These are phyloP conservation scores for Euzophera pinguis DNA, from an alignment of 2,888 invertebrate species.

Conservation along the genomic window DNA sequence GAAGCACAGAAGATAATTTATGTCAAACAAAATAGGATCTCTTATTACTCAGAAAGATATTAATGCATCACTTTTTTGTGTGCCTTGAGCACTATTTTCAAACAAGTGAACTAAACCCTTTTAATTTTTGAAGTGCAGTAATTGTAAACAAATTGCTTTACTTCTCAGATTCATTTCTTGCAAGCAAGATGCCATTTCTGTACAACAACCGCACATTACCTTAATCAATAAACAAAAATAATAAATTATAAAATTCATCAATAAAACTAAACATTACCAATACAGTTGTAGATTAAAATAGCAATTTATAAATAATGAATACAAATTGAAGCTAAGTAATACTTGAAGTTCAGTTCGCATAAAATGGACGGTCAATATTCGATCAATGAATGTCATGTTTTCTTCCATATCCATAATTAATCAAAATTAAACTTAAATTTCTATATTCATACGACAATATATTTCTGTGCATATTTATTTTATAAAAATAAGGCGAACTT, in stretches of 20 bases:
- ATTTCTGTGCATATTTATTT: not conserved
- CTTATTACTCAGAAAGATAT: too few species aligned
- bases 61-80: too few species aligned
- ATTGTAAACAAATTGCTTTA: too few species aligned
- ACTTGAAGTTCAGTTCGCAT: not conserved
- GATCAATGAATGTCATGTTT: conserved; percentile 2
- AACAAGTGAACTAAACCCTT: too few species aligned
- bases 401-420: not conserved
- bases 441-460: not conserved
- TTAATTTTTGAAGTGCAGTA: too few species aligned
- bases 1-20: too few species aligned
- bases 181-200: not conserved
- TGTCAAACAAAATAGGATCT: too few species aligned
- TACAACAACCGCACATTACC: not conserved
- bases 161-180: too few species aligned
- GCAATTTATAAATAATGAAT: not conserved
- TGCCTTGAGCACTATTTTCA: too few species aligned
- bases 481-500: too few species aligned
- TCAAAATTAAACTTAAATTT: not conserved
- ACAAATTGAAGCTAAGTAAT: conserved; percentile 10
- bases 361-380: conserved; percentile 13
- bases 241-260: not conserved
- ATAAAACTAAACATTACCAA: not conserved
- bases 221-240: too few species aligned
- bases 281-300: not conserved